Base-by-base conservation (phyloP, 2,113 vertebrate species). In the Phoxinus phoxinus region DNA sequence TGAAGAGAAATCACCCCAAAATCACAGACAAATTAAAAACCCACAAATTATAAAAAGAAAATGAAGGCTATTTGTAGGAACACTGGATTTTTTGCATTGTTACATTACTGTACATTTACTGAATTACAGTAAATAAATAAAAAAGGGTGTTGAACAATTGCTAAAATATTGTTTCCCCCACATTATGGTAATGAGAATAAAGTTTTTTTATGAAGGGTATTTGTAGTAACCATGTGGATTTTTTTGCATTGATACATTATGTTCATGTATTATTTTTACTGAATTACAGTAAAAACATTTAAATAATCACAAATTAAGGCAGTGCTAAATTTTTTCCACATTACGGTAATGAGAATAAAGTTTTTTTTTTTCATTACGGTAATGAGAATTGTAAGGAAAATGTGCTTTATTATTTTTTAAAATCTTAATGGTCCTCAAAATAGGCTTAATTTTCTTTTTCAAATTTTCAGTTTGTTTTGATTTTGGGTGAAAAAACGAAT, bases 401-500 rank as follows among this genome's bases (percentile, higher is more conserved):
- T 75, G 15, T 21, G 25, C 25, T 76, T 53, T 21, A 53, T 53
- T 53, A 53, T 7, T 53, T 76, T 76, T 53, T 76, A 1, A 76
- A 75, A 76, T 30, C 74, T 10, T 51, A 21, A 76, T 53, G 35
- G 13, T 48, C 44, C n/a, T 80, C 12, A 63, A 63, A 61, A 37
- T 59, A 11, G 12, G 19, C 51, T 35, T 7, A 1, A n/a, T n/a
- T 15, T 59, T 59, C 53, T 59, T 79, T 78, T 12, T 46, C 2
- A 6, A 3, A 15, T 15, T 6, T 74, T 2, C 13, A 10, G 37
- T 76, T 53, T 76, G 27, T 76, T 32, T 76, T 76, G 35, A 81
- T 81, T 81, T 46, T n/a, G 59, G 59, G 37, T 25, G 13, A 81
- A 81, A 81, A 46, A 27, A 44, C 9, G 9, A 46, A 79, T 2